phyloP scores from a whole-genome alignment of 2,113 vertebrate genomes.

The Notothenia coriiceps region DNA sequence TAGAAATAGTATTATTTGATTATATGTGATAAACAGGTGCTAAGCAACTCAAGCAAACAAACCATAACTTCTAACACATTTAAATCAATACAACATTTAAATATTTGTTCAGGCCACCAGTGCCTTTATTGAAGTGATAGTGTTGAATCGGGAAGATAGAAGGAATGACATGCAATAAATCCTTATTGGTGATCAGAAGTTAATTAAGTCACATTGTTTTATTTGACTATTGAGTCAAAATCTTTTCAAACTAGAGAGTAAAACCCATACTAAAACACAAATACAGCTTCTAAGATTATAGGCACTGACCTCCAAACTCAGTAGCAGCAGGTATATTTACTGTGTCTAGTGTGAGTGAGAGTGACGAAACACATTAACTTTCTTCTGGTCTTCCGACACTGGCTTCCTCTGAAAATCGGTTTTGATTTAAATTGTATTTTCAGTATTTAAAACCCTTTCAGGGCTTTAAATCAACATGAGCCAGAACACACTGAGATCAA shows the following conservation, averaged over 20 bases:
- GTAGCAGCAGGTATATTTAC: neutral
- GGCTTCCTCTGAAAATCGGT: conserved; percentile 40
- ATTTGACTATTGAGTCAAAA: neutral
- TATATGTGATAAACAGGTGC: neutral
- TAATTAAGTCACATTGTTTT: too few species aligned
- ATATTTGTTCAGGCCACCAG: too few species aligned
- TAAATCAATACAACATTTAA: neutral
- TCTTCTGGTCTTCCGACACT: conserved; percentile 24
- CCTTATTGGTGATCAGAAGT: too few species aligned
- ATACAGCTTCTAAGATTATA: neutral
- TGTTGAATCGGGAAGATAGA: too few species aligned
- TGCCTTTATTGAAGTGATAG: too few species aligned
- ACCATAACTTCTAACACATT: neutral
- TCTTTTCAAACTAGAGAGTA: neutral
- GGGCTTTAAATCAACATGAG: conserved; percentile 38
- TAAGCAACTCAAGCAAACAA: neutral
- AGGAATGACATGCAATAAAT: too few species aligned
- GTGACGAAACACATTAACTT: conserved; percentile 35
- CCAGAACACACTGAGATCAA: conserved; percentile 35
- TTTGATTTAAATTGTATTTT: conserved; percentile 48
- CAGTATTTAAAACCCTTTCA: conserved; percentile 34
- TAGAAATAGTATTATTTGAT: neutral
- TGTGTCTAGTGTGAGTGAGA: conserved; percentile 4
- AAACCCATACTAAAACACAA: neutral
- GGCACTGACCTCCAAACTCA: too few species aligned